These are phyloP conservation scores for Anomalospiza imberbis DNA, from an alignment of 2,797 vertebrate genomes.

Conservation along the genomic window DNA sequence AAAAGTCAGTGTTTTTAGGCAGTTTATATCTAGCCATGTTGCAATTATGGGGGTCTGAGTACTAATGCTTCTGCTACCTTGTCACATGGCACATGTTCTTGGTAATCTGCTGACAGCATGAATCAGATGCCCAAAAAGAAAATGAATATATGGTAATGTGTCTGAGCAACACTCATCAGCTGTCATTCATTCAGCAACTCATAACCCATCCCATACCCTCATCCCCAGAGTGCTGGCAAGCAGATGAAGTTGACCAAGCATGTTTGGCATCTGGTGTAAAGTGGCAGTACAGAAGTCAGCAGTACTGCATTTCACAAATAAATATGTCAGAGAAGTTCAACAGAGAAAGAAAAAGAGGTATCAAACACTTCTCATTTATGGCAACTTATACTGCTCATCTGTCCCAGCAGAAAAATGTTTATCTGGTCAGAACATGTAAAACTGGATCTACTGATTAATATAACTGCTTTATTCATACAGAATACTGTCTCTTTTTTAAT, in stretches of 20 bases:
- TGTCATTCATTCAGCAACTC: background rate
- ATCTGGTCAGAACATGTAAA: background rate
- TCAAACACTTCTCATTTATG: background rate
- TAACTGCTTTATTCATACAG: background rate
- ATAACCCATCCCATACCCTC: background rate
- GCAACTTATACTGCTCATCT: background rate
- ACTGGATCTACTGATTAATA: background rate
- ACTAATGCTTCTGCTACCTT: background rate
- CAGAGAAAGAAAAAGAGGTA: background rate
- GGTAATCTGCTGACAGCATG: background rate
- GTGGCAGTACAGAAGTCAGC: background rate
- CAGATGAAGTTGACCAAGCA: background rate
- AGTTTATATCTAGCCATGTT: background rate
- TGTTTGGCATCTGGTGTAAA: background rate
- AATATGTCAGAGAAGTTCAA: background rate
- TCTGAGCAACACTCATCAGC: background rate
- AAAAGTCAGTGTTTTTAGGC: background rate
- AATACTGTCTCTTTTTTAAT: background rate
- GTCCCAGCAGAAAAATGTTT: background rate
- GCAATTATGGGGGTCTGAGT: background rate
- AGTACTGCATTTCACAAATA: background rate
- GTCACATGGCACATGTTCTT: background rate
- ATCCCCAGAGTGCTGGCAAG: background rate
- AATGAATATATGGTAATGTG: background rate
- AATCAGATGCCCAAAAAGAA: background rate